phyloP scores from a whole-genome alignment of 1,140 invertebrate genomes.

The Trachymyrmex cornetzi region DNA sequence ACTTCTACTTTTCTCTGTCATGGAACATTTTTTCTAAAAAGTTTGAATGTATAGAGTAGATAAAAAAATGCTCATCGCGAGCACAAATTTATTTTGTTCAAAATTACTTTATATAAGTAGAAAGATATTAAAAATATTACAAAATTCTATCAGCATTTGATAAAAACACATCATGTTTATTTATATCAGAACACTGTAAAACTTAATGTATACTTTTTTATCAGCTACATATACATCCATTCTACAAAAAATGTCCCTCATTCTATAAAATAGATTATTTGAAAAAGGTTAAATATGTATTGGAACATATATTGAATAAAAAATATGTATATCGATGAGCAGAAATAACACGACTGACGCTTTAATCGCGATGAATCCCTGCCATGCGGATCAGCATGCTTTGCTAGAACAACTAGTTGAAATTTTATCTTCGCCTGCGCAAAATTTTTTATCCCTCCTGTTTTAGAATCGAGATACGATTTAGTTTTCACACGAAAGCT shows the following conservation, averaged over 20 bases:
- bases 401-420: slow-evolving; percentile 29
- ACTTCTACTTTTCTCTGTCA: neutral
- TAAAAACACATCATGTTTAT: neutral
- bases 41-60: neutral
- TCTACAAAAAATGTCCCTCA: neutral
- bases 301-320: neutral
- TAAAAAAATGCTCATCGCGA: neutral
- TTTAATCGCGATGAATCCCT: slow-evolving; percentile 45
- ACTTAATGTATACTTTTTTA: neutral
- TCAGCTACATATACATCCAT: neutral
- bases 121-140: slow-evolving; percentile 5
- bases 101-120: neutral
- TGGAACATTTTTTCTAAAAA: neutral
- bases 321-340: slow-evolving; percentile 22
- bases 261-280: slow-evolving; percentile 13
- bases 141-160: neutral
- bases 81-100: neutral
- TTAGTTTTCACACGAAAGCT: slow-evolving; percentile 30
- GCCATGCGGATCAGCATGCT: slow-evolving; percentile 13
- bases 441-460: slow-evolving; percentile 34
- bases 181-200: neutral
- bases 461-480: slow-evolving; percentile 39
- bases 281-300: slow-evolving; percentile 21
- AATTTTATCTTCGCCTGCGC: slow-evolving; percentile 43
- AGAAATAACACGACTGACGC: slow-evolving; percentile 26